Evolutionary conservation across 2,797 vertebrate species (phyloP).

Genomic region (Sebastes cheni): DNA sequence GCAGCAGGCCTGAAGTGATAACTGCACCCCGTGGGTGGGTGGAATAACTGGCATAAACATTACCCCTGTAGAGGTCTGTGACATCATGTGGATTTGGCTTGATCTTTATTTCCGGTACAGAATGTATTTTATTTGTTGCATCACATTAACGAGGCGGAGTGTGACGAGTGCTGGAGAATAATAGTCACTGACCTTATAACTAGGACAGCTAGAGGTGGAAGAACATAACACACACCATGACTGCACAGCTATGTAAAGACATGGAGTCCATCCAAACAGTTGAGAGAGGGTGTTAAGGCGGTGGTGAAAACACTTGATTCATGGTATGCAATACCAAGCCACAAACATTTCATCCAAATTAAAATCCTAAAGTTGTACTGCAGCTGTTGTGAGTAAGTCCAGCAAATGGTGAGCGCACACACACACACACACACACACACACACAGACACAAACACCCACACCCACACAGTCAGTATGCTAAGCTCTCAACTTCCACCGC

Average conservation of each 20-base stretch:
- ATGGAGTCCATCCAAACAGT: conserved; percentile 5
- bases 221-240: conserved; percentile 30
- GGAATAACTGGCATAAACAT: not conserved
- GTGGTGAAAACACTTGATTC: conserved; percentile 47
- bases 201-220: not conserved
- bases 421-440: not conserved
- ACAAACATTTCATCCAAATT: conserved; percentile 49
- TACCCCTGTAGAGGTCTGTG: not conserved
- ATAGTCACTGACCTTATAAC: conserved; percentile 2
- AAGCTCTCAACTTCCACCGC: not conserved
- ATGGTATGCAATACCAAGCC: conserved; percentile 39
- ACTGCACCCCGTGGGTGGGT: not conserved
- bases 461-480: not conserved
- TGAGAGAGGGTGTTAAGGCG: conserved; percentile 10
- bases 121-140: not conserved
- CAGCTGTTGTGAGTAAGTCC: conserved; percentile 32
- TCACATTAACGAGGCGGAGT: not conserved
- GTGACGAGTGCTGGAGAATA: not conserved
- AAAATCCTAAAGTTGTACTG: conserved; percentile 38
- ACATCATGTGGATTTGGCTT: not conserved
- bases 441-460: not conserved
- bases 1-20: not conserved
- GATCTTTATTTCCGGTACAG: not conserved
- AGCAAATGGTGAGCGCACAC: not conserved
- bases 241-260: conserved; percentile 31